Base-by-base conservation (phyloP, 1,140 invertebrate species). In the Dendrolimus kikuchii region DNA sequence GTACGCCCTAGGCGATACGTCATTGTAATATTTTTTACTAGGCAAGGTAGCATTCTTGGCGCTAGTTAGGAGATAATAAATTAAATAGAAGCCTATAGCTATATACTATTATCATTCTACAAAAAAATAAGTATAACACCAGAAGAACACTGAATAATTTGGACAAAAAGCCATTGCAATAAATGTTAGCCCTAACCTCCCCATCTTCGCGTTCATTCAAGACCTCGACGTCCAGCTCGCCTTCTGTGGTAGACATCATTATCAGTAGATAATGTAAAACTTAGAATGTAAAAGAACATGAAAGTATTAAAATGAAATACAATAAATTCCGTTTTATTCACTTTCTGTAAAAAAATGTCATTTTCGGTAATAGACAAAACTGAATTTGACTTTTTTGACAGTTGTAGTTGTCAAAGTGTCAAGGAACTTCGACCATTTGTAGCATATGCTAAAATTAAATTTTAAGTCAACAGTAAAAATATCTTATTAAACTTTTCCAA, bases 241-340 rank as follows among this genome's bases (percentile, higher is more conserved):
- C 82, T 74, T 86, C 82, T 73, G 82, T 86, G 36, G 82, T 82
- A 49, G 81, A 84, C 82, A 86, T 86, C 78, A 82, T 84, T 46
- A 51, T 79, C 51, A 51, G 48, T 38, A 56, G 66, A 59, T 62
- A 39, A 42, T 62, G 59, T 51, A 51, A 54, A 54, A 49, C 47
- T 43, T 54, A 50, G 60, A 66, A 68, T 72, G 60, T 69, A 67
- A 69, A 68, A 64, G 60, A 65, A 72, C 77, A 80, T 81, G 58
- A 76, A 81, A 78, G 54, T 72, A 67, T 67, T 75, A 45, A 62
- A 68, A 59, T 49, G 53, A 70, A 72, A 68, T 68, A 66, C 58
- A 62, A 42, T 51, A 65, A 60, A 54, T 80, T 72, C 77, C 68
- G 65, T 68, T 72, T 70, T 55, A 59, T 65, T 8, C 59, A 65